These are phyloP conservation scores for Neosilurus hyrtlii DNA, from an alignment of 2,797 vertebrate genomes.

Conservation along the genomic window DNA sequence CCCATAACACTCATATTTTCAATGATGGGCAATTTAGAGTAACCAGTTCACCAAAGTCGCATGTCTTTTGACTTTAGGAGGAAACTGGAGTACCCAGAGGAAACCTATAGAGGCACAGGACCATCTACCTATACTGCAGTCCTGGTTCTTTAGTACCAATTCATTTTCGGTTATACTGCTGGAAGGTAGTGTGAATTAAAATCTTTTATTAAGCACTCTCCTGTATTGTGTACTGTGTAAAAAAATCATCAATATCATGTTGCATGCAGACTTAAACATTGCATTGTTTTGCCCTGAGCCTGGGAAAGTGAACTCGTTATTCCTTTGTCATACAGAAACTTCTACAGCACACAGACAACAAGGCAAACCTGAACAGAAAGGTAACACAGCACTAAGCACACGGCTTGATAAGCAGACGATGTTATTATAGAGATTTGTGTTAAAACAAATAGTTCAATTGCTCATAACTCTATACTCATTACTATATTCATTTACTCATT, in stretches of 20 bases:
- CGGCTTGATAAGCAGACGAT: constrained; percentile 62
- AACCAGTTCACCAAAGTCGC: too few species aligned
- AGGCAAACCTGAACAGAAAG: constrained; percentile 53
- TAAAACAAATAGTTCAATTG: constrained; percentile 78
- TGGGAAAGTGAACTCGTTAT: constrained; percentile 46
- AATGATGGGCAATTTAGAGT: too few species aligned
- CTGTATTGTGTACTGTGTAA: not conserved
- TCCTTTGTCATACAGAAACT: constrained; percentile 36
- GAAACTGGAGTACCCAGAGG: too few species aligned
- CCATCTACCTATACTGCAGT: not conserved
- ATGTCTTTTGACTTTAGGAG: too few species aligned
- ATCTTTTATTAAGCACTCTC: not conserved
- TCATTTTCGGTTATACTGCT: not conserved
- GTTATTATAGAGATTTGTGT: constrained; percentile 64
- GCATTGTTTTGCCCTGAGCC: constrained; percentile 31
- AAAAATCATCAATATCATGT: not conserved
- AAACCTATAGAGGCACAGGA: too few species aligned
- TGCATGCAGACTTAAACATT: constrained; percentile 17
- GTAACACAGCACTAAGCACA: constrained; percentile 31
- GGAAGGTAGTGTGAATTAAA: not conserved
- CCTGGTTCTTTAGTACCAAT: not conserved
- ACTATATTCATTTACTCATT: not conserved
- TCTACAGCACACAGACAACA: constrained; percentile 31
- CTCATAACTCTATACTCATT: constrained; percentile 61
- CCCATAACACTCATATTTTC: too few species aligned